Evolutionary conservation across 2,888 invertebrate genomes (phyloP).

Genomic region (Campoplex nolae): DNA sequence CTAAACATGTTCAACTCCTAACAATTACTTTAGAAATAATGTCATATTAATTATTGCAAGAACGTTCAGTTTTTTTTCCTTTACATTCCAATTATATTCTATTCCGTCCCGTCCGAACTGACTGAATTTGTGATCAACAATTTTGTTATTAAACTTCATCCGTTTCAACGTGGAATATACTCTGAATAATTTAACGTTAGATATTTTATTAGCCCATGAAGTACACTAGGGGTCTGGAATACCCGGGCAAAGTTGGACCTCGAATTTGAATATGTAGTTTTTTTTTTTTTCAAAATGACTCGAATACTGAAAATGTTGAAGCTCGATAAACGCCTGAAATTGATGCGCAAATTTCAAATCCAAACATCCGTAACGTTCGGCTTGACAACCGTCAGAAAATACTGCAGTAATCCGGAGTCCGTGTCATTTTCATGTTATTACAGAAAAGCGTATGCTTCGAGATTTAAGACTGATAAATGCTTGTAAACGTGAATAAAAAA

Average conservation of each 20-base stretch:
- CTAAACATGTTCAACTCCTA: neutral
- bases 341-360: neutral
- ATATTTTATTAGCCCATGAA: neutral
- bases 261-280: neutral
- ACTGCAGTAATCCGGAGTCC: neutral
- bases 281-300: neutral
- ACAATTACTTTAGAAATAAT: neutral
- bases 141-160: neutral
- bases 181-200: constrained; percentile 20
- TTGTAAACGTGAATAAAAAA: neutral
- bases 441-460: neutral
- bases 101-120: neutral
- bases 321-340: too few species aligned
- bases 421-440: neutral
- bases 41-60: neutral
- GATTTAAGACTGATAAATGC: neutral
- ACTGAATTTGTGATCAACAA: neutral
- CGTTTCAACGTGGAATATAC: neutral
- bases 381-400: neutral
- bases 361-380: neutral
- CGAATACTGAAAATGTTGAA: neutral
- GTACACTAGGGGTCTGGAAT: neutral
- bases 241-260: neutral
- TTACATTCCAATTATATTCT: too few species aligned
- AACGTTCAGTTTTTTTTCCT: too few species aligned